Base-by-base conservation (phyloP, 2,888 invertebrate genomes). In the Enchytraeus crypticus region DNA sequence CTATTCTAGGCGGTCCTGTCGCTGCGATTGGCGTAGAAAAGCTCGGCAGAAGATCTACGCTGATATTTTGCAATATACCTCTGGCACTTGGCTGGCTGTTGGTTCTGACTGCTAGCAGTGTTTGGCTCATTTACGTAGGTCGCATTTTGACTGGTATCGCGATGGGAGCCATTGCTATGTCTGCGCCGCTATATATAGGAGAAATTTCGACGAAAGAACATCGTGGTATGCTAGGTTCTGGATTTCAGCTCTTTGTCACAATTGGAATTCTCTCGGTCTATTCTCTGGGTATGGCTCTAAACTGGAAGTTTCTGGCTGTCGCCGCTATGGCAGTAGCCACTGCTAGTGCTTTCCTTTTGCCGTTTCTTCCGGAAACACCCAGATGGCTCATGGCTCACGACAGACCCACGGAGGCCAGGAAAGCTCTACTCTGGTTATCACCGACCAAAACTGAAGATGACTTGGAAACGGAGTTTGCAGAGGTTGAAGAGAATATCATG, bases 181-280 rank as follows among this genome's bases (percentile, higher is more conserved):
- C 47, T 23, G 57, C 51, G 11, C 61, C 61, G 3, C 27, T 58
- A n/a, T 61, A 61, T 29, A 33, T 61, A 11, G 46, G 57, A 2
- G 61, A 61, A 46, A 53, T 61, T 21, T 34, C 61, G 18, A 45
- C 43, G 14, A 57, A 58, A 43, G 33, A 51, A 30, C 43, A 56
- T 21, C 49, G 61, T n/a, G 61, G 61, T 23, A 47, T 58, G 21
- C 53, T 62, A 21, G 62, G 59, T 32, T 32, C 34, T 56, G 89
- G 86, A 73, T 91, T 91, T 76, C 92, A 93, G 74, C 79, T 93
- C 38, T 87, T 89, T 84, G 82, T 92, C 58, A 57, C 62, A 2
- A 32, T 58, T 32, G 93, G 93, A 67, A 89, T 63, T 26, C 45
- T 63, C 14, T 27, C 45, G 11, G 32, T 32, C 32, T 62, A 59